Base-by-base conservation (phyloP, 2,888 invertebrate species). In the Amphimallon solstitiale region DNA sequence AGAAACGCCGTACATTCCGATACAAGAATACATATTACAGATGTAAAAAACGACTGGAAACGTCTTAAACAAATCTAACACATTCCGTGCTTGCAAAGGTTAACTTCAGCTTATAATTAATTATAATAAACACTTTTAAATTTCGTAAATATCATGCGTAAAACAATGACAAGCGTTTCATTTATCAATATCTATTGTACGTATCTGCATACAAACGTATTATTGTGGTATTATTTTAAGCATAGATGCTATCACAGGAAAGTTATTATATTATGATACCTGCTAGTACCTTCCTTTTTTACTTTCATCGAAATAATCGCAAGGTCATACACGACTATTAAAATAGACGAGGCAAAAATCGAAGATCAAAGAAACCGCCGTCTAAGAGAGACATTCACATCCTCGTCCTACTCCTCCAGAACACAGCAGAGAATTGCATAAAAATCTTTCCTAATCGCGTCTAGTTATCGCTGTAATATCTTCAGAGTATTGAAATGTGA, bases 331-430 rank as follows among this genome's bases (percentile, higher is more conserved):
- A 29, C 29, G 23, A 54, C 2, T n/a, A 38, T 21, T 17, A 37
- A 17, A 15, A 43, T 23, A 38, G 43, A 59, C 34, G 19, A 21
- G 54, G 54, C 56, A 34, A 59, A 59, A 59, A 43, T 59, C 43
- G 56, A 59, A 59, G 43, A 59, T 59, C 45, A 59, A 59, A 59
- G n/a, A 29, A 51, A 51, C 9, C 23, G 43, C 56, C 43, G 12
- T 6, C 12, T n/a, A 10, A 7, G 1, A 23, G 29, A 49, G 23
- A 29, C 29, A 49, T 49, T 49, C 7, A 49, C 23, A 6, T 10
- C 14, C 21, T 29, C 23, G 23, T n/a, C n/a, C n/a, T n/a, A n/a
- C n/a, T n/a, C n/a, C n/a, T n/a, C n/a, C n/a, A n/a, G n/a, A 23
- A 49, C 29, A 12, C 1, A 49, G 29, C 14, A 23, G 6, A 49